A percentile compares a stretch with the other conserved stretches of the same genome.
Conservation (phyloP, 2,113 vertebrate genomes). For the Psophia crepitans region DNA sequence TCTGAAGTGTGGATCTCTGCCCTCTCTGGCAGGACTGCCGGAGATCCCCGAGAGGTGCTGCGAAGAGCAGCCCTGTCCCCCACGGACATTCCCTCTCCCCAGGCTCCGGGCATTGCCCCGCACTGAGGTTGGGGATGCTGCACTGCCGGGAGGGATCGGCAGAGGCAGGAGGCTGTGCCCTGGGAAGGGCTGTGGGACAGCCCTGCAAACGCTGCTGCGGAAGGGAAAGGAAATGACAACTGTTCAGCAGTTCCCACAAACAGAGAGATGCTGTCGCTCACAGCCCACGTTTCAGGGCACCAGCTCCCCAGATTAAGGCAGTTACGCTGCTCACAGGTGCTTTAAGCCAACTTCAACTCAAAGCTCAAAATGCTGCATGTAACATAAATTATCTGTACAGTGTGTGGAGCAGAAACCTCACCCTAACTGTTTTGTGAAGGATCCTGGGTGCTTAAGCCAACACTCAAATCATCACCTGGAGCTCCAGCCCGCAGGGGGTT, state of each 20-base stretch:
- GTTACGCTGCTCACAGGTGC: rapidly evolving
- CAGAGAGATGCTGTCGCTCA: neutral
- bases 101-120: rapidly evolving
- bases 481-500: neutral
- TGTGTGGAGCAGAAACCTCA: neutral
- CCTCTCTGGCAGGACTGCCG: rapidly evolving
- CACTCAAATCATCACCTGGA: rapidly evolving
- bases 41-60: neutral
- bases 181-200: neutral
- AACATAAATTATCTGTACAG: rapidly evolving
- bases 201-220: neutral
- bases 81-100: rapidly evolving
- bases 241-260: rapidly evolving
- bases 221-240: neutral
- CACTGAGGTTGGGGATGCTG: rapidly evolving
- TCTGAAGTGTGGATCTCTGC: rapidly evolving
- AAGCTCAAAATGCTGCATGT: neutral
- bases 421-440: rapidly evolving
- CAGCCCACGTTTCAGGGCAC: neutral
- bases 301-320: neutral
- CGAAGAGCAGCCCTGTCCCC: neutral
- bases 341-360: neutral
- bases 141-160: rapidly evolving
- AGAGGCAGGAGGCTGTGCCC: neutral
- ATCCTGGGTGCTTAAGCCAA: rapidly evolving